These are phyloP conservation scores for Cheilosia impressa DNA, from an alignment of 2,888 invertebrate genomes.

Conservation along the genomic window DNA sequence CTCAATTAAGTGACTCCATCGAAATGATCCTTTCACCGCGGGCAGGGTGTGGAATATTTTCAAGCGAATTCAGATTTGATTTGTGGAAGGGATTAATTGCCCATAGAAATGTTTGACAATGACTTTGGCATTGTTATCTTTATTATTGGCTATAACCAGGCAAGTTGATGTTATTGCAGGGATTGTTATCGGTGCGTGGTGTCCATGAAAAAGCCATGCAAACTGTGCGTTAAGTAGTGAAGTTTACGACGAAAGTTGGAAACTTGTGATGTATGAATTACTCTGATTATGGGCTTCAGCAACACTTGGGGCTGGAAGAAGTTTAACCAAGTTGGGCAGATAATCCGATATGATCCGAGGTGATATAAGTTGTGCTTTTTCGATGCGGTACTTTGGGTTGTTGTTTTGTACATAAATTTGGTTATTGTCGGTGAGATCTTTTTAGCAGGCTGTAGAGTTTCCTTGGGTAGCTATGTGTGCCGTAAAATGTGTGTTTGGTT, in stretches of 20 bases:
- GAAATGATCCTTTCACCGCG: conserved; percentile 37
- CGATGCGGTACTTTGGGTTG: not conserved
- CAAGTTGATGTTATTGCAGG: not conserved
- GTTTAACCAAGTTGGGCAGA: not conserved
- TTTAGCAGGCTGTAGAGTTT: no score
- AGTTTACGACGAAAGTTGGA: conserved; percentile 18
- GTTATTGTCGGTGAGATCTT: no score
- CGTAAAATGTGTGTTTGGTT: no score
- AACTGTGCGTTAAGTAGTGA: conserved; percentile 11
- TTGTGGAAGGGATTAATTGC: conserved; percentile 49
- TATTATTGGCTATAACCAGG: conserved; percentile 1
- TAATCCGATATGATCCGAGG: not conserved
- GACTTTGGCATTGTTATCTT: conserved; percentile 46
- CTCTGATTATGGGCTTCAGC: not conserved
- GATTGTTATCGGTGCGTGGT: conserved; percentile 5
- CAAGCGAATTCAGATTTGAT: conserved; percentile 51
- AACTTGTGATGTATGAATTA: conserved; percentile 5
- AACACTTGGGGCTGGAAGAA: not conserved
- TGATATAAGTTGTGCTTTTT: not conserved
- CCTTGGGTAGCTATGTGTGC: no score
- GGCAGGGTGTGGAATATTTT: conserved; percentile 8
- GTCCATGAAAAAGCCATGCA: not conserved
- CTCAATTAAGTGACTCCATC: conserved; percentile 37
- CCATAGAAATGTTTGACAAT: conserved; percentile 58
- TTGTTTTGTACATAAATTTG: no score